Evolutionary conservation across 2,113 vertebrate species (phyloP).

Genomic region (Eira barbara): DNA sequence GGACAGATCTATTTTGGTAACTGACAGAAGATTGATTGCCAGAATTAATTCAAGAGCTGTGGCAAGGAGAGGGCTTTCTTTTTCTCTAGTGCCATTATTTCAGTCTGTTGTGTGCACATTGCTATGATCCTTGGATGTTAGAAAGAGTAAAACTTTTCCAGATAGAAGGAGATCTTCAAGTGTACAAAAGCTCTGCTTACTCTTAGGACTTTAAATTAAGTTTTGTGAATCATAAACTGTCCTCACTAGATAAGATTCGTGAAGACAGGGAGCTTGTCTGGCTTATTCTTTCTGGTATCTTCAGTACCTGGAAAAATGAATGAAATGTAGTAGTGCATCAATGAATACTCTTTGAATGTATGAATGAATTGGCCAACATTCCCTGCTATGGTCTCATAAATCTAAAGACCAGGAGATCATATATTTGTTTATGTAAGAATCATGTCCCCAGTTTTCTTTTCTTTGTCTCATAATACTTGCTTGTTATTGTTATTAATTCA

Average conservation of each 20-base stretch:
- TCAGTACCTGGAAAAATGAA: background rate
- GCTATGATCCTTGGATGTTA: background rate
- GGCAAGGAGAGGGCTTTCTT: background rate
- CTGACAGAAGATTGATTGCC: background rate
- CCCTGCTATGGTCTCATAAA: no score
- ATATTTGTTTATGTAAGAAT: background rate
- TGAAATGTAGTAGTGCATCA: background rate
- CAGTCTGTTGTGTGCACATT: background rate
- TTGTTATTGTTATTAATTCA: background rate
- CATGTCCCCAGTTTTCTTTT: background rate
- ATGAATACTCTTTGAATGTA: background rate
- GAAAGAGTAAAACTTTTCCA: background rate
- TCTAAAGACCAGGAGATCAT: background rate
- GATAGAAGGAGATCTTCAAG: background rate
- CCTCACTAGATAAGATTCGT: background rate
- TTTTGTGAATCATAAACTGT: background rate
- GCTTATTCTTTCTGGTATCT: background rate
- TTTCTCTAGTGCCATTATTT: background rate
- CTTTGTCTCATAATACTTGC: background rate
- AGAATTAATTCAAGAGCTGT: background rate
- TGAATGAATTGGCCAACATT: background rate
- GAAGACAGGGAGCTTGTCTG: background rate
- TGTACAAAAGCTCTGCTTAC: background rate
- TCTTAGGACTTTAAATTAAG: background rate
- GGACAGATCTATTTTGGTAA: background rate